Percentiles rank a stretch among this genome's conserved stretches.
Conservation (phyloP, 35 echinoderm and acorn worm species). For the Strongylocentrotus purpuratus region DNA sequence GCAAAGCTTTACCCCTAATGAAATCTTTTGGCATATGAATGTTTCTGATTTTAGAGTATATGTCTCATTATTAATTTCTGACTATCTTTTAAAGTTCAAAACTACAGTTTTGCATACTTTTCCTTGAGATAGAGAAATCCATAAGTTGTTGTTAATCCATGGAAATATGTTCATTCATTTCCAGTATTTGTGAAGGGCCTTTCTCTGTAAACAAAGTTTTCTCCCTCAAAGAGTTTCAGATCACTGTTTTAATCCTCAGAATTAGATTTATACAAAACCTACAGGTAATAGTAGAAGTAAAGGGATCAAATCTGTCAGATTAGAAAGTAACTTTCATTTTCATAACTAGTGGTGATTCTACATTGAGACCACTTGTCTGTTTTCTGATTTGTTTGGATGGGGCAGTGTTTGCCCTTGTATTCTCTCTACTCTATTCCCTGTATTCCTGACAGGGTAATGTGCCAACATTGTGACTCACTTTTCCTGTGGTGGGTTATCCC, state of each 20-base stretch:
- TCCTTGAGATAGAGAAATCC: too few species aligned
- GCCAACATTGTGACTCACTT: conserved; percentile 8
- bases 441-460: neutral
- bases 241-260: neutral
- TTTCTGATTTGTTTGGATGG: neutral
- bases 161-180: too few species aligned
- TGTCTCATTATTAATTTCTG: too few species aligned
- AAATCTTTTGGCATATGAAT: too few species aligned
- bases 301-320: neutral
- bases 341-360: neutral
- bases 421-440: neutral
- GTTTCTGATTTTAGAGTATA: too few species aligned
- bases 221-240: neutral
- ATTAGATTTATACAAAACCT: neutral
- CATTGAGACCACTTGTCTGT: neutral
- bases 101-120: too few species aligned
- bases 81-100: too few species aligned
- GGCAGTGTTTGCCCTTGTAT: neutral
- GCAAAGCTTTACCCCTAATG: too few species aligned
- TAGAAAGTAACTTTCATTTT: neutral
- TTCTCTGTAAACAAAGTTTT: too few species aligned
- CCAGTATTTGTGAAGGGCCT: too few species aligned
- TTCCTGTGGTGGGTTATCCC: neutral
- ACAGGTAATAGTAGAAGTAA: neutral
- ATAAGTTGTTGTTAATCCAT: too few species aligned